A percentile compares a stretch with the other conserved stretches of the same genome.
phyloP scores from a whole-genome alignment of 1,140 invertebrate species.

The Aphis gossypii region DNA sequence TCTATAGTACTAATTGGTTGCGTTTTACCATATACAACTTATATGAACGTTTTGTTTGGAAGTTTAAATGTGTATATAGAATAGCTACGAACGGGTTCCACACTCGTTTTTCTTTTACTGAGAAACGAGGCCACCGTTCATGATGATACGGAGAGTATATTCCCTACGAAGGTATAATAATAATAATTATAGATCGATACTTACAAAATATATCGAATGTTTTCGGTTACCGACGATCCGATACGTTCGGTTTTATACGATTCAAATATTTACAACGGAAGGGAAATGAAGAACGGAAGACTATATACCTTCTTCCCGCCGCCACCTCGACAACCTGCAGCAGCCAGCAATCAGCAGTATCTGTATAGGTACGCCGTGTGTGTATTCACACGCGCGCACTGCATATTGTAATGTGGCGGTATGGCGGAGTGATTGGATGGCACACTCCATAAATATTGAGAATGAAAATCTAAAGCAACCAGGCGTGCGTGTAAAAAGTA shows the following conservation, averaged over 20 bases:
- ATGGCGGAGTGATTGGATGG: not conserved
- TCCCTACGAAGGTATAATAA: not conserved
- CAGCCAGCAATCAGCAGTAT: not conserved
- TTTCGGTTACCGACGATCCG: not conserved
- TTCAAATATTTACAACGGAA: not conserved
- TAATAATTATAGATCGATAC: not conserved
- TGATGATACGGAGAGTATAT: not conserved
- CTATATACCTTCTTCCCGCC: not conserved
- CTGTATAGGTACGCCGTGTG: not conserved
- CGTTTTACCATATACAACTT: not conserved
- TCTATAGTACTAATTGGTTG: not conserved
- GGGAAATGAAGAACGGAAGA: not conserved
- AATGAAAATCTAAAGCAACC: not conserved
- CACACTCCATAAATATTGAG: slow-evolving; percentile 2
- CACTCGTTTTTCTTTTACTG: not conserved
- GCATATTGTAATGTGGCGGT: too few relatives aligned
- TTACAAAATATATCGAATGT: not conserved
- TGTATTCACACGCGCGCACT: not conserved
- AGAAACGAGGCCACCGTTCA: not conserved
- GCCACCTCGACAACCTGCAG: not conserved
- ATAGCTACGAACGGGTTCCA: not conserved
- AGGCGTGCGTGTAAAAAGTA: not conserved
- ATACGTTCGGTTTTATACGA: not conserved
- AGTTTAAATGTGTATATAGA: not conserved
- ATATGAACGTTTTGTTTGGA: not conserved